A percentile compares a stretch with the other conserved stretches of the same genome.
These are phyloP conservation scores for Diorhabda carinulata DNA, from an alignment of 1,140 invertebrate species.

Conservation along the genomic window DNA sequence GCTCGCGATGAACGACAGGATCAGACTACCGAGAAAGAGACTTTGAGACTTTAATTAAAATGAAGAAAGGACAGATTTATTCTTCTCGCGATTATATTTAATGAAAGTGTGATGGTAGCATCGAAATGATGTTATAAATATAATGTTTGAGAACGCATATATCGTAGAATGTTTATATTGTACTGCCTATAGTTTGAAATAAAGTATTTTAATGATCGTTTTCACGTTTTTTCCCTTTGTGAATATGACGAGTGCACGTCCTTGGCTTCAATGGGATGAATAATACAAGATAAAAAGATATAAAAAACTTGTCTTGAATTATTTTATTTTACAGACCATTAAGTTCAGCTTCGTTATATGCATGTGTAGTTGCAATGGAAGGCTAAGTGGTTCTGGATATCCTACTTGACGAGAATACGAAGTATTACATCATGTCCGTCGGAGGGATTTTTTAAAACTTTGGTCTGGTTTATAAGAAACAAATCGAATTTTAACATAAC, in stretches of 20 bases:
- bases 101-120: too few species aligned
- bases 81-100: too few species aligned
- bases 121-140: too few species aligned
- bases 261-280: background rate
- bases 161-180: too few species aligned
- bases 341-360: slow-evolving; percentile 2
- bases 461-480: background rate
- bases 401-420: slow-evolving; percentile 1
- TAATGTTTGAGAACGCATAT: too few species aligned
- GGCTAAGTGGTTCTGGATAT: slow-evolving; percentile 7
- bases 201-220: too few species aligned
- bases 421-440: background rate
- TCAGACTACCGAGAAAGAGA: too few species aligned
- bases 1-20: too few species aligned
- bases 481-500: slow-evolving; percentile 3
- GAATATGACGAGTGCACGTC: background rate
- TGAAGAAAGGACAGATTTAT: too few species aligned
- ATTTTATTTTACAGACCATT: slow-evolving; percentile 14
- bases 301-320: slow-evolving; percentile 13
- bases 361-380: slow-evolving; percentile 11
- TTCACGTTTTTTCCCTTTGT: background rate
- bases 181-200: too few species aligned
- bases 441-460: background rate
- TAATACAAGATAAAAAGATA: slow-evolving; percentile 1
- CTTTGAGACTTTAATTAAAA: too few species aligned